These are phyloP conservation scores for Drepana falcataria DNA, from an alignment of 2,888 invertebrate species.

Conservation along the genomic window DNA sequence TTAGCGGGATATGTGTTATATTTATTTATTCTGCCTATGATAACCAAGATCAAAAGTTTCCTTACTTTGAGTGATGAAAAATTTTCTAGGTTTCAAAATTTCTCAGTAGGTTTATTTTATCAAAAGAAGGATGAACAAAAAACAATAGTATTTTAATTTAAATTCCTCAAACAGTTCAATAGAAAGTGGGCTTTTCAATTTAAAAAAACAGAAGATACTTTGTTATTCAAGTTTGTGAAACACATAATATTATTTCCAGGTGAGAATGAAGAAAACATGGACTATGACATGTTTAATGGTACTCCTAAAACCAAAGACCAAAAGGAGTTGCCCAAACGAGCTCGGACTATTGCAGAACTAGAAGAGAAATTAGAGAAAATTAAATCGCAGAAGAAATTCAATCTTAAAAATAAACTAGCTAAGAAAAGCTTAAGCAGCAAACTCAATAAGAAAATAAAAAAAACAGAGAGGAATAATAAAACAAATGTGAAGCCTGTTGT, in stretches of 20 bases:
- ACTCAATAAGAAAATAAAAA: constrained; percentile 82
- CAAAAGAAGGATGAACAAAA: too few relatives aligned
- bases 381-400: constrained; percentile 79
- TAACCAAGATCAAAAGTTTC: too few relatives aligned
- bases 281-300: constrained; percentile 52
- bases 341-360: constrained; percentile 81
- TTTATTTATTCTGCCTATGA: too few relatives aligned
- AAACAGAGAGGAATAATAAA: constrained; percentile 70
- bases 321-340: constrained; percentile 62
- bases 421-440: constrained; percentile 84
- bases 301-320: constrained; percentile 34
- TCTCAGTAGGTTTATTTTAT: too few relatives aligned
- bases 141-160: too few relatives aligned
- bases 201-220: too few relatives aligned
- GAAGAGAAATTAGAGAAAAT: constrained; percentile 81
- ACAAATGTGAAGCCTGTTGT: constrained; percentile 41
- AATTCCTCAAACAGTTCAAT: too few relatives aligned
- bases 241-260: constrained; percentile 45
- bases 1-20: too few relatives aligned
- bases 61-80: too few relatives aligned
- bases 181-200: too few relatives aligned
- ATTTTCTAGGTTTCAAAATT: too few relatives aligned
- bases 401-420: constrained; percentile 81
- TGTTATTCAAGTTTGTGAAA: too few relatives aligned
- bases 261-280: constrained; percentile 54